Base-by-base conservation (phyloP, 2,797 vertebrate species). In the Eulemur coronatus region DNA sequence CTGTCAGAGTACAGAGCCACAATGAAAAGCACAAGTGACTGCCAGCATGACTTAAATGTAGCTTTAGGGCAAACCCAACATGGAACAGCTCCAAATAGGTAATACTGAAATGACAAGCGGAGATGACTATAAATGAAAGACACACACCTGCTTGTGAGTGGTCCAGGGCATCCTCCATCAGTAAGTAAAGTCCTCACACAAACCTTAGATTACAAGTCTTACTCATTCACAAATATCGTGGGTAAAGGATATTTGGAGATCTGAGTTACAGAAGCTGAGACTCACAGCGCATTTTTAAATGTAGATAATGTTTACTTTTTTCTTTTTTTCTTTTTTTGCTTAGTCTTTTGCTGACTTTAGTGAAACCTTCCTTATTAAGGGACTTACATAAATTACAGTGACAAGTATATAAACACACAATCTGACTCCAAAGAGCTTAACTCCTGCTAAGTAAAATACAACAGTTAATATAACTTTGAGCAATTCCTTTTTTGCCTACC, bases 281-380 rank as follows among this genome's bases (percentile, higher is more conserved):
- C 4, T 63, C 61, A 70, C 7, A 20, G 28, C 5, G 14, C 30
- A 15, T 80, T 86, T 91, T 72, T 26, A 52, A 81, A 91, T 10
- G 7, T 17, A 65, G 11, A 78, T 26, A 52, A 67, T 43, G 48
- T 22, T 26, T 17, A n/a, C 2, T 50, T 35, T 80, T 85, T 26
- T 59, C 13, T 43, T 30, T 84, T 85, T 9, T 59, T 17, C 52
- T n/a, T 67, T 43, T 43, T 73, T 55, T 59, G 28, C 28, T 89
- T 63, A 17, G n/a, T 93, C 94, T 90, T 91, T 70, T 48, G 28
- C 30, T 91, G 69, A 85, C 65, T 38, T 85, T 75, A 63, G n/a
- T 35, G 38, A 28, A 79, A 59, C 26, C 38, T 38, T 26, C 43
- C 11, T 69, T 61, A 82, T 13, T 78, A 81, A 84, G 50, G 28